A percentile compares a stretch with the other conserved stretches of the same genome.
Evolutionary conservation across 2,888 invertebrate genomes (phyloP).

Genomic region (Cephus rjabovi): DNA sequence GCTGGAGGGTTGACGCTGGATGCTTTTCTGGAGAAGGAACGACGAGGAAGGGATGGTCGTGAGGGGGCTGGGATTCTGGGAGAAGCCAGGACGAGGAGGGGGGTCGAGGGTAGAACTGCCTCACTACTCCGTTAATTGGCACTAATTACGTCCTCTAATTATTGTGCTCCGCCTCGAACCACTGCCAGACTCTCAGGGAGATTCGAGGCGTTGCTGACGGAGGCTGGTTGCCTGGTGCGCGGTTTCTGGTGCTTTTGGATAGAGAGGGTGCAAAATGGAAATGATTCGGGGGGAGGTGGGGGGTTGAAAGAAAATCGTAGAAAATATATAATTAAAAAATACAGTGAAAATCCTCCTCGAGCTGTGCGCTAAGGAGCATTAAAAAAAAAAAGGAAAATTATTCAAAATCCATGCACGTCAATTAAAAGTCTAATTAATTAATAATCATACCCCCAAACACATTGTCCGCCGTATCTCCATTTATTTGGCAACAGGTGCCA

Average conservation of each 20-base stretch:
- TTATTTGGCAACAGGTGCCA: conserved; percentile 1
- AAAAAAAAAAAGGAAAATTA: too few species aligned
- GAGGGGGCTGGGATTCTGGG: not conserved
- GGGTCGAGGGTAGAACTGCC: conserved; percentile 32
- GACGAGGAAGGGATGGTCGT: not conserved
- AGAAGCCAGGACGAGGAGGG: not conserved
- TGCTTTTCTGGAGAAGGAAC: not conserved
- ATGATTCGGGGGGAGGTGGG: too few species aligned
- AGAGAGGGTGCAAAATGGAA: too few species aligned
- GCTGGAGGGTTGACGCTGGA: too few species aligned
- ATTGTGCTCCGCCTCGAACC: conserved; percentile 51
- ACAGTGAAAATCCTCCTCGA: too few species aligned
- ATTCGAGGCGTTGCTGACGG: not conserved
- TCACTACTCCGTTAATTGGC: conserved; percentile 53
- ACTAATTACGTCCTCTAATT: conserved; percentile 57
- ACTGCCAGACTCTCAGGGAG: conserved; percentile 28
- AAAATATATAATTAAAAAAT: too few species aligned
- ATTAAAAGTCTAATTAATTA: too few species aligned
- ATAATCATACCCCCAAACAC: too few species aligned
- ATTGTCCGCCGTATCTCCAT: not conserved
- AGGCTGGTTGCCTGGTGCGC: not conserved
- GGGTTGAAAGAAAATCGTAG: too few species aligned
- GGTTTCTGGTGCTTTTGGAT: too few species aligned
- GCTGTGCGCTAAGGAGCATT: too few species aligned
- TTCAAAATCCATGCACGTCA: too few species aligned